phyloP scores from a whole-genome alignment of 2,113 vertebrate genomes.

The Chascanopsetta lugubris region DNA sequence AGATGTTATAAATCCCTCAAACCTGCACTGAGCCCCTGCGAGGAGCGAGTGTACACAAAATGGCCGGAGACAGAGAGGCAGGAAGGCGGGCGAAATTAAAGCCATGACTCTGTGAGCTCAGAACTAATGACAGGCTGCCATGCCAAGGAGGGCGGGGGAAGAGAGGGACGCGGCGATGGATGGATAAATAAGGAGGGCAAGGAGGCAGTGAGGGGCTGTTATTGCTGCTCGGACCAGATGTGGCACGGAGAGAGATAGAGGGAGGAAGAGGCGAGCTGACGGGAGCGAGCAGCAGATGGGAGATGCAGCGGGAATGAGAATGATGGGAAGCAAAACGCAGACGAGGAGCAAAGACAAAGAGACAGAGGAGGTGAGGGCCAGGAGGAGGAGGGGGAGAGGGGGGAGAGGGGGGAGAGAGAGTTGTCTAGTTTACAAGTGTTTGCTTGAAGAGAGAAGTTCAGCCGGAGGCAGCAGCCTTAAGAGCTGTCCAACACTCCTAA shows the following conservation, averaged over 20 bases:
- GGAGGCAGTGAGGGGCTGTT: not conserved
- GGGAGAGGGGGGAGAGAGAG: too few relatives aligned
- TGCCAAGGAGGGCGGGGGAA: slow-evolving; percentile 56
- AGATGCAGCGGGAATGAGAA: not conserved
- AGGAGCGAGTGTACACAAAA: slow-evolving; percentile 47
- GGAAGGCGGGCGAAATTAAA: slow-evolving; percentile 63
- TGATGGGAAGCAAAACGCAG: not conserved
- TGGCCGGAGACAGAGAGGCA: slow-evolving; percentile 27
- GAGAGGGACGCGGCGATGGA: slow-evolving; percentile 44
- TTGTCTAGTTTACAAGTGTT: too few relatives aligned
- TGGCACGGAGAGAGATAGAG: not conserved
- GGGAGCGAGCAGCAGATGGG: not conserved
- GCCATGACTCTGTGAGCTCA: slow-evolving; percentile 60
- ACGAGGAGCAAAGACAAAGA: slow-evolving; percentile 3
- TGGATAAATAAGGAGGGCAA: slow-evolving; percentile 37
- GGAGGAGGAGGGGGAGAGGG: not conserved
- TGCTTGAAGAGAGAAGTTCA: slow-evolving; percentile 45
- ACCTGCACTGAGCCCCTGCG: not conserved
- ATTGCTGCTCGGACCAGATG: not conserved
- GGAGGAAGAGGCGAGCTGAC: not conserved
- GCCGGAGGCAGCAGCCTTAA: slow-evolving; percentile 48
- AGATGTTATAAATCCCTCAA: not conserved
- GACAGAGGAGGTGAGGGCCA: slow-evolving; percentile 17
- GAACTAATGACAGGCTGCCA: slow-evolving; percentile 68
- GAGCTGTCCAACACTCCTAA: slow-evolving; percentile 45